Evolutionary conservation across 1,140 invertebrate species (phyloP).

Genomic region (Cyrtorhinus lividipennis): DNA sequence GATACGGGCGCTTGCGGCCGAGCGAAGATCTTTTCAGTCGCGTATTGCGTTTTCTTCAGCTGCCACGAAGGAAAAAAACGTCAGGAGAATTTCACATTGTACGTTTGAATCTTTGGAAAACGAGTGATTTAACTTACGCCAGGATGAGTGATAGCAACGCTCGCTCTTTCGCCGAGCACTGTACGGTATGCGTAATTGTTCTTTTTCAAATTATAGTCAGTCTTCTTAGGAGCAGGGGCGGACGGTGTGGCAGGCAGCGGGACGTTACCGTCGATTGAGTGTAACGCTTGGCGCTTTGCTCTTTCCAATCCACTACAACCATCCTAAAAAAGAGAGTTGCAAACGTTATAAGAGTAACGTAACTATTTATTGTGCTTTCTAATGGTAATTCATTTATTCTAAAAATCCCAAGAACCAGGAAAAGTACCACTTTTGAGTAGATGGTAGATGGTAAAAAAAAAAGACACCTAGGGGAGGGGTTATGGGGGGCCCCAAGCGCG

Average conservation of each 20-base stretch:
- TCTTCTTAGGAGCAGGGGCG: neutral
- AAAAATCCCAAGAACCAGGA: too few species aligned
- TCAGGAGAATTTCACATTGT: neutral
- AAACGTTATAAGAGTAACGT: too few species aligned
- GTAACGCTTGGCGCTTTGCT: neutral
- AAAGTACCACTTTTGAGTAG: too few species aligned
- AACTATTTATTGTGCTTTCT: too few species aligned
- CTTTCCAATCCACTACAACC: neutral
- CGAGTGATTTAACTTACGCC: neutral
- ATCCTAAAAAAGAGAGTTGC: too few species aligned
- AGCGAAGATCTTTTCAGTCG: neutral
- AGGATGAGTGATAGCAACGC: neutral
- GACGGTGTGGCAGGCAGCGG: neutral
- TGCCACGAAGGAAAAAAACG: neutral
- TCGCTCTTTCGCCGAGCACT: neutral
- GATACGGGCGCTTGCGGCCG: neutral
- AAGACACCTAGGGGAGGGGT: too few species aligned
- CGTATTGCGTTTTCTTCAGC: neutral
- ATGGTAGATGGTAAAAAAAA: too few species aligned
- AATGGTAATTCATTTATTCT: too few species aligned
- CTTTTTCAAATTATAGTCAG: neutral
- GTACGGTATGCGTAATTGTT: neutral
- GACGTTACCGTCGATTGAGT: neutral
- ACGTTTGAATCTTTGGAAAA: neutral
- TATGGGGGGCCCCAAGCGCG: too few species aligned